Conservation (phyloP, 2,888 invertebrate genomes). For the Molorchus minor region DNA sequence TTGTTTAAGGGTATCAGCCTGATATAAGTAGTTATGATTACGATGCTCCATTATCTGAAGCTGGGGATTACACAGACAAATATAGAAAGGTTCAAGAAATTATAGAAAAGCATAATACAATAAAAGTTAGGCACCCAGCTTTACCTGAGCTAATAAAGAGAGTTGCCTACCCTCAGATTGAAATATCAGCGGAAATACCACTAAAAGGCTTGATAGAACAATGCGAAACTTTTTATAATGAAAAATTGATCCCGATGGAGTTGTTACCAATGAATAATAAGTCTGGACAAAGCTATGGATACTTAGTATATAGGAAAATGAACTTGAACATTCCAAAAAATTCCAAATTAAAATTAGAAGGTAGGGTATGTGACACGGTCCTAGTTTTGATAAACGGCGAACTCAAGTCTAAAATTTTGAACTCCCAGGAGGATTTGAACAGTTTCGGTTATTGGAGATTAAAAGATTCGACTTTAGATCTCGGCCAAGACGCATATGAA, state of each 20-base stretch:
- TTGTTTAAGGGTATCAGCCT: slow-evolving; percentile 53
- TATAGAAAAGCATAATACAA: slow-evolving; percentile 52
- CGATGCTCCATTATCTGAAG: slow-evolving; percentile 88
- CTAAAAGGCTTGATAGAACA: slow-evolving; percentile 40
- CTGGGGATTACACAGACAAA: slow-evolving; percentile 88
- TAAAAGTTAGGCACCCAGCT: slow-evolving; percentile 54
- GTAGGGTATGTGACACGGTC: slow-evolving; percentile 64
- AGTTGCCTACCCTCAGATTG: slow-evolving; percentile 53
- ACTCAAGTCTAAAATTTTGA: slow-evolving; percentile 54
- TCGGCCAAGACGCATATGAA: slow-evolving; percentile 45
- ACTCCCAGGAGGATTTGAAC: slow-evolving; percentile 50
- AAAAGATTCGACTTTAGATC: slow-evolving; percentile 52
- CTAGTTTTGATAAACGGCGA: slow-evolving; percentile 63
- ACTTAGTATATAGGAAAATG: slow-evolving; percentile 64
- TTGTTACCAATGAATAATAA: slow-evolving; percentile 56
- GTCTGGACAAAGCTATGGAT: slow-evolving; percentile 68
- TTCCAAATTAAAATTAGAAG: slow-evolving; percentile 55
- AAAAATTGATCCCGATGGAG: slow-evolving; percentile 54
- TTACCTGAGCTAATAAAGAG: slow-evolving; percentile 53
- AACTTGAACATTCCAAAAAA: slow-evolving; percentile 49
- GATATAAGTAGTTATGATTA: slow-evolving; percentile 66
- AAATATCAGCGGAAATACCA: slow-evolving; percentile 44
- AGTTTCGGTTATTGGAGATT: slow-evolving; percentile 62
- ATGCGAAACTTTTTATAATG: slow-evolving; percentile 25
- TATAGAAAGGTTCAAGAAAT: slow-evolving; percentile 76